A percentile compares a stretch with the other conserved stretches of the same genome.
These are phyloP conservation scores for Bos javanicus DNA, from an alignment of 2,113 vertebrate species.

Conservation along the genomic window DNA sequence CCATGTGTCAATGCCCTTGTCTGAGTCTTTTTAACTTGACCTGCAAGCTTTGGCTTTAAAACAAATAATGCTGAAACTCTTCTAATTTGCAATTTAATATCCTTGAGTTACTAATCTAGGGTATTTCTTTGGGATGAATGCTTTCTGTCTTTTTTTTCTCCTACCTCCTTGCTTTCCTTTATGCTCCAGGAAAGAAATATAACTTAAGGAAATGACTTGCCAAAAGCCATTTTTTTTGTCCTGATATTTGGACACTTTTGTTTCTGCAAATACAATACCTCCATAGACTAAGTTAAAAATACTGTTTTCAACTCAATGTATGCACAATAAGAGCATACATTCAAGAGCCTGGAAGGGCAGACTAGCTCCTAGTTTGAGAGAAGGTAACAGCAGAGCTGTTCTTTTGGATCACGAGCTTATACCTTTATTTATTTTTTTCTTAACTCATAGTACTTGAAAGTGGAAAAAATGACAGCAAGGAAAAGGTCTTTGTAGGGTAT, in stretches of 20 bases:
- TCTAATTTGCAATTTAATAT: not conserved
- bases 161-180: conserved; percentile 19
- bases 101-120: not conserved
- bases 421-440: not conserved
- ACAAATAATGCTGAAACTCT: not conserved
- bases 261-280: not conserved
- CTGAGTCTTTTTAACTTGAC: not conserved
- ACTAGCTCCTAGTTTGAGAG: not conserved
- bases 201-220: conserved; percentile 9
- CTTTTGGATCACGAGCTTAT: not conserved
- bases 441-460: conserved; percentile 40
- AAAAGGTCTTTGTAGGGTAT: conserved; percentile 55
- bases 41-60: not conserved
- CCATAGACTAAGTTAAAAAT: conserved; percentile 12
- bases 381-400: not conserved
- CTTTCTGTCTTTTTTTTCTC: conserved; percentile 30
- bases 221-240: not conserved
- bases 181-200: not conserved
- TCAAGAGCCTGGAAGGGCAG: not conserved
- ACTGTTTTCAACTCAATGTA: conserved; percentile 10
- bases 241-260: conserved; percentile 20
- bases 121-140: not conserved
- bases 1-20: not conserved
- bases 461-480: conserved; percentile 56
- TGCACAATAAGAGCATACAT: not conserved